Evolutionary conservation across 1,140 invertebrate species (phyloP).

Genomic region (Caenorhabditis latens): DNA sequence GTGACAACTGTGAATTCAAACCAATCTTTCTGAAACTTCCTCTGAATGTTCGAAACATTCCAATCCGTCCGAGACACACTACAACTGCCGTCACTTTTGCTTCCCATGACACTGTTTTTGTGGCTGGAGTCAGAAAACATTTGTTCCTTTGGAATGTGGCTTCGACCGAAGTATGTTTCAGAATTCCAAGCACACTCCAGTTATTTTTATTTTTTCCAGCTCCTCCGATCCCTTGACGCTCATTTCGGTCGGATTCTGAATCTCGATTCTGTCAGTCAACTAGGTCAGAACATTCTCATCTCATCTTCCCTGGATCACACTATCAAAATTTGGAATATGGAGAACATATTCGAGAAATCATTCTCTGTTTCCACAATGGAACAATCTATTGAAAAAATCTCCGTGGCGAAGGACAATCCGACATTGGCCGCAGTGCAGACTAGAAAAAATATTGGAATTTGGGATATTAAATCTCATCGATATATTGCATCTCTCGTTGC

Average conservation of each 20-base stretch:
- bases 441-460: slow-evolving; percentile 92
- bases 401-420: slow-evolving; percentile 84
- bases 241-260: slow-evolving; percentile 97
- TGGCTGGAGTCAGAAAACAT: slow-evolving; percentile 94
- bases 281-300: slow-evolving; percentile 93
- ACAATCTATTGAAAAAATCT: slow-evolving; percentile 91
- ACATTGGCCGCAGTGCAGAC: slow-evolving; percentile 88
- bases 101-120: slow-evolving; percentile 89
- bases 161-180: slow-evolving; percentile 66
- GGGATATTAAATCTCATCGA: slow-evolving; percentile 83
- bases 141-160: slow-evolving; percentile 92
- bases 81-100: slow-evolving; percentile 90
- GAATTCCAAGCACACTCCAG: too few species aligned
- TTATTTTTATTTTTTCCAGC: slow-evolving; percentile 80
- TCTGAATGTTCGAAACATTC: slow-evolving; percentile 71
- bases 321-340: slow-evolving; percentile 98
- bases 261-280: slow-evolving; percentile 86
- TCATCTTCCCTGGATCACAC: slow-evolving; percentile 95
- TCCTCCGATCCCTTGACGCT: slow-evolving; percentile 93
- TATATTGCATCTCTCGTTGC: slow-evolving; percentile 87
- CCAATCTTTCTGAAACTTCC: slow-evolving; percentile 66
- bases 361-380: slow-evolving; percentile 94
- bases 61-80: slow-evolving; percentile 84
- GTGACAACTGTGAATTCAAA: slow-evolving; percentile 66
- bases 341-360: slow-evolving; percentile 97